Conservation (phyloP, 1,140 invertebrate genomes). For the Atta texana region DNA sequence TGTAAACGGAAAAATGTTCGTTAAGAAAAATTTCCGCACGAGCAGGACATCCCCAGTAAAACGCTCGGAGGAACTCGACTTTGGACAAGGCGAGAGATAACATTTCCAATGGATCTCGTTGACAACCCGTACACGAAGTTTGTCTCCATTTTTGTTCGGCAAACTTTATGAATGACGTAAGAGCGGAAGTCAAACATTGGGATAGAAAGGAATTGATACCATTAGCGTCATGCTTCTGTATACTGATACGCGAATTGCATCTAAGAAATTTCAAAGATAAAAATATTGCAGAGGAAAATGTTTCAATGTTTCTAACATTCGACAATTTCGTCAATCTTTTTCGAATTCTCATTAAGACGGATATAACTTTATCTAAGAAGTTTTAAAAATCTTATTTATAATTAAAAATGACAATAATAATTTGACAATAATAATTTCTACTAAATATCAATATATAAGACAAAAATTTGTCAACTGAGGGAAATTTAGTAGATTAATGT, state of each 20-base stretch:
- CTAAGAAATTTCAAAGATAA: constrained; percentile 20
- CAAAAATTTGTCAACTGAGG: neutral
- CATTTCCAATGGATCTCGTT: constrained; percentile 39
- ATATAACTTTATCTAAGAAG: neutral
- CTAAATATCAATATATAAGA: neutral
- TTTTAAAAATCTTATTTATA: neutral
- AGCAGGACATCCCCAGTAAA: neutral
- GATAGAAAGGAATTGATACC: constrained; percentile 53
- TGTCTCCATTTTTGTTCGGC: constrained; percentile 41
- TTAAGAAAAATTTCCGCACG: constrained; percentile 17
- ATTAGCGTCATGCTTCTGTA: constrained; percentile 46
- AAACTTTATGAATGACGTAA: constrained; percentile 50
- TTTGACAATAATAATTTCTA: constrained; percentile 7
- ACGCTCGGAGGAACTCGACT: constrained; percentile 17
- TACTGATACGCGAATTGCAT: constrained; percentile 34
- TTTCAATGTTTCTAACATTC: neutral
- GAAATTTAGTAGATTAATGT: neutral
- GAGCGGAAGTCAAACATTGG: constrained; percentile 52
- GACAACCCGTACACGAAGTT: constrained; percentile 49
- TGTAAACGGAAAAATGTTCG: constrained; percentile 68
- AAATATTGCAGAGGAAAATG: neutral
- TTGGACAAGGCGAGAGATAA: constrained; percentile 19
- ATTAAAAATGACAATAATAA: neutral
- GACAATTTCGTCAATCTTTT: neutral
- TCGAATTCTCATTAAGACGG: neutral